Evolutionary conservation across 2,797 vertebrate species (phyloP).

Genomic region (Brachymystax lenok): DNA sequence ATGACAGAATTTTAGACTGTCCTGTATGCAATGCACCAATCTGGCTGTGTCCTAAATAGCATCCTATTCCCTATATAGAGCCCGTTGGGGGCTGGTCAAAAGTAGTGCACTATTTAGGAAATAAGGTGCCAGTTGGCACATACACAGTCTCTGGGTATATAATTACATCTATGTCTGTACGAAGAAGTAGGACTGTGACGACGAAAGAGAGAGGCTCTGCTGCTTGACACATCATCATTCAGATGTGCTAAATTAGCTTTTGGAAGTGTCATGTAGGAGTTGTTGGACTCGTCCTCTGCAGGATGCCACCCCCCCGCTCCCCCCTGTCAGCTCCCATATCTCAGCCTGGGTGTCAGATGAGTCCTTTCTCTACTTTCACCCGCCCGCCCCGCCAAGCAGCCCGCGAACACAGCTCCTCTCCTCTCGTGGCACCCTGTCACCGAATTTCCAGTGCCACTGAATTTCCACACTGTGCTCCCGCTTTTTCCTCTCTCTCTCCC

Average conservation of each 20-base stretch:
- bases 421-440: slow-evolving; percentile 61
- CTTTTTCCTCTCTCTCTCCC: slow-evolving; percentile 1
- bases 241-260: slow-evolving; percentile 72
- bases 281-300: slow-evolving; percentile 67
- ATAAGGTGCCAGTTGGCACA: slow-evolving; percentile 10
- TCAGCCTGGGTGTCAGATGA: slow-evolving; percentile 57
- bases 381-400: slow-evolving; percentile 42
- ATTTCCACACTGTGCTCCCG: slow-evolving; percentile 31
- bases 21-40: neutral
- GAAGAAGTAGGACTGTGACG: slow-evolving; percentile 18
- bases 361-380: slow-evolving; percentile 36
- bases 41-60: too few relatives aligned
- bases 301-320: slow-evolving; percentile 47
- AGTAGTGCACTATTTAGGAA: neutral
- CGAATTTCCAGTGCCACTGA: slow-evolving; percentile 53
- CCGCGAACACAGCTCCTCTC: slow-evolving; percentile 43
- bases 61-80: too few relatives aligned
- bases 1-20: neutral
- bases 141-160: slow-evolving; percentile 34
- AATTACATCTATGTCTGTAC: slow-evolving; percentile 53
- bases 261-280: slow-evolving; percentile 69
- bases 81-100: too few relatives aligned
- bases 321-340: slow-evolving; percentile 71
- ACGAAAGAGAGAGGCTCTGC: slow-evolving; percentile 26
- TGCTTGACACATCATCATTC: slow-evolving; percentile 59